A percentile compares a stretch with the other conserved stretches of the same genome.
These are phyloP conservation scores for Drosophila melanica DNA, from an alignment of 1,140 invertebrate species.

Conservation along the genomic window DNA sequence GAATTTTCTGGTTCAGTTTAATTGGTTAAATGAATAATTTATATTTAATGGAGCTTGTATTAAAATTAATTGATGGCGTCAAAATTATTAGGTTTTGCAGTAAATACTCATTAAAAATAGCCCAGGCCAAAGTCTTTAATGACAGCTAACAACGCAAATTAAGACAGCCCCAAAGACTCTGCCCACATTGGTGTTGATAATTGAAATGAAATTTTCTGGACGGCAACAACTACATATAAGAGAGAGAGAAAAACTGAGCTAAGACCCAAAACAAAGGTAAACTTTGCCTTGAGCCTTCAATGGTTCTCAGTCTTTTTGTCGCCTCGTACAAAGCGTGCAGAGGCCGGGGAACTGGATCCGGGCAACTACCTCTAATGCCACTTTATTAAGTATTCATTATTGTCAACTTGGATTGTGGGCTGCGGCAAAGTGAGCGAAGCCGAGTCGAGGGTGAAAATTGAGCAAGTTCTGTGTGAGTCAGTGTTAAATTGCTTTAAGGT, in stretches of 20 bases:
- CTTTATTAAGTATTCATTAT: slow-evolving; percentile 82
- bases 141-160: slow-evolving; percentile 49
- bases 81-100: background rate
- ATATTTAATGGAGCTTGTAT: too few species aligned
- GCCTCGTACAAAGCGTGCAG: slow-evolving; percentile 31
- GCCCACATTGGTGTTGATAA: slow-evolving; percentile 62
- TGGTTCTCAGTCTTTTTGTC: slow-evolving; percentile 47
- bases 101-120: slow-evolving; percentile 25
- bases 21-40: too few species aligned
- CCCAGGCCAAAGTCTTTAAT: slow-evolving; percentile 15
- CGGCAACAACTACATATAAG: slow-evolving; percentile 32
- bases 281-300: slow-evolving; percentile 57
- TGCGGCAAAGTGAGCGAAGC: slow-evolving; percentile 1
- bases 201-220: slow-evolving; percentile 69
- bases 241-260: slow-evolving; percentile 4
- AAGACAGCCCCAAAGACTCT: slow-evolving; percentile 48
- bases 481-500: slow-evolving; percentile 37
- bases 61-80: background rate
- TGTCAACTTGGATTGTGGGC: slow-evolving; percentile 62
- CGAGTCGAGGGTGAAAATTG: slow-evolving; percentile 5
- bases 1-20: too few species aligned
- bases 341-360: slow-evolving; percentile 20
- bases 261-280: slow-evolving; percentile 64
- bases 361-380: slow-evolving; percentile 62
- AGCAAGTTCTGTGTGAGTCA: slow-evolving; percentile 14